A percentile compares a stretch with the other conserved stretches of the same genome.
Evolutionary conservation across 1,140 invertebrate genomes (phyloP).

Genomic region (Polyergus mexicanus): DNA sequence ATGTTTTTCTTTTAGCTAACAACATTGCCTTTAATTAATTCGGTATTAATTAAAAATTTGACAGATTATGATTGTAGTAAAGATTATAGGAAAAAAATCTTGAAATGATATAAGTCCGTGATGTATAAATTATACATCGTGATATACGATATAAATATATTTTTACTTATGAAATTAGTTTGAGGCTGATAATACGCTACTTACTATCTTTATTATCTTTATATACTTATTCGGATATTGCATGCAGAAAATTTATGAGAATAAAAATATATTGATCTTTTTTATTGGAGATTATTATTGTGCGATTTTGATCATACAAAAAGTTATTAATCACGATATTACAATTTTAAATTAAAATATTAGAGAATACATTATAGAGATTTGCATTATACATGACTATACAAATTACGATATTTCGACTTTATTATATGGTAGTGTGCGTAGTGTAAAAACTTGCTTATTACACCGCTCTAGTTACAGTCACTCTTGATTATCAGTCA

Average conservation of each 20-base stretch:
- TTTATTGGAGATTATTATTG: background rate
- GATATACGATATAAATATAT: background rate
- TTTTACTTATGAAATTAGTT: background rate
- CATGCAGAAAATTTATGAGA: too few species aligned
- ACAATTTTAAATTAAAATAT: slow-evolving; percentile 6
- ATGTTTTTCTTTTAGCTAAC: background rate
- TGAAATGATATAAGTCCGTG: background rate
- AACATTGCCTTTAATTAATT: background rate
- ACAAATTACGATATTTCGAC: slow-evolving; percentile 42
- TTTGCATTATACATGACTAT: background rate
- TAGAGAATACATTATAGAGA: background rate
- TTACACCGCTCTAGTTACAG: slow-evolving; percentile 42
- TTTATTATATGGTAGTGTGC: background rate
- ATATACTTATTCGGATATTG: too few species aligned
- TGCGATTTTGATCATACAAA: too few species aligned
- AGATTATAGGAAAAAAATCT: too few species aligned
- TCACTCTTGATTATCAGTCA: slow-evolving; percentile 46
- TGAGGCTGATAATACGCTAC: background rate
- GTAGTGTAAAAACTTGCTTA: slow-evolving; percentile 54
- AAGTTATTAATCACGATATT: too few species aligned
- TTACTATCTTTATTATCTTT: background rate
- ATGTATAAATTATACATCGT: too few species aligned
- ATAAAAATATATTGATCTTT: background rate
- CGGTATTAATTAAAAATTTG: background rate
- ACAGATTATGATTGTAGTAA: background rate